Conservation (phyloP, 2,113 vertebrate species). For the Typhlomys cinereus region DNA sequence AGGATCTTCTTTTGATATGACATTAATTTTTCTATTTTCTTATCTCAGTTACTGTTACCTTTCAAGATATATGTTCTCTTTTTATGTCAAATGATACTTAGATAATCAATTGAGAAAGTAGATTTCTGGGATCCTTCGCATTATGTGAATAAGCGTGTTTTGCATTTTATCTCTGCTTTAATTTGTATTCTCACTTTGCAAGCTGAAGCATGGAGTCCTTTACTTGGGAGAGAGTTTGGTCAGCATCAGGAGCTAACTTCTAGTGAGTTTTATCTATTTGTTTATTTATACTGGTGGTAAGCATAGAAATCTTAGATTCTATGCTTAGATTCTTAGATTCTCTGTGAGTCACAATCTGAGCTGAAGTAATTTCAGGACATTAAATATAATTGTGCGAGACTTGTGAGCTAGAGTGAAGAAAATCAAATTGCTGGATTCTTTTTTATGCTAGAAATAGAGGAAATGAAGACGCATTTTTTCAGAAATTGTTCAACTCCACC, state of each 20-base stretch:
- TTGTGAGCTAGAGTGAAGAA: not conserved
- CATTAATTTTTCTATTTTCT: not conserved
- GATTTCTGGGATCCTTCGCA: not conserved
- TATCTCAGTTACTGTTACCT: constrained; percentile 10
- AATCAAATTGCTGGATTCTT: not conserved
- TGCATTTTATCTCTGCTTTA: not conserved
- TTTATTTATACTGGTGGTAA: not conserved
- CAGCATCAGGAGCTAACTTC: not conserved
- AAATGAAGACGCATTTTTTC: not conserved
- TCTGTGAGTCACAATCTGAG: not conserved
- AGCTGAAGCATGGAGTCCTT: not conserved
- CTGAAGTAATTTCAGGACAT: too few species aligned
- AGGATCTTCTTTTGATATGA: not conserved
- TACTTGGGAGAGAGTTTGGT: not conserved
- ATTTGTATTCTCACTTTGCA: not conserved
- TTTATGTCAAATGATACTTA: not conserved
- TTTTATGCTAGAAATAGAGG: not conserved
- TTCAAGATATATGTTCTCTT: not conserved
- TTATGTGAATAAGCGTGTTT: not conserved
- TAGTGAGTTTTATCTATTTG: not conserved
- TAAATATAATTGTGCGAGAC: not conserved
- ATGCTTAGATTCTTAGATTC: too few species aligned
- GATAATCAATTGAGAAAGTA: not conserved
- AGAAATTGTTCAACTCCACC: not conserved
- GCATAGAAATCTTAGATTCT: not conserved